phyloP scores from a whole-genome alignment of 2,797 vertebrate genomes.

The Pampus argenteus region DNA sequence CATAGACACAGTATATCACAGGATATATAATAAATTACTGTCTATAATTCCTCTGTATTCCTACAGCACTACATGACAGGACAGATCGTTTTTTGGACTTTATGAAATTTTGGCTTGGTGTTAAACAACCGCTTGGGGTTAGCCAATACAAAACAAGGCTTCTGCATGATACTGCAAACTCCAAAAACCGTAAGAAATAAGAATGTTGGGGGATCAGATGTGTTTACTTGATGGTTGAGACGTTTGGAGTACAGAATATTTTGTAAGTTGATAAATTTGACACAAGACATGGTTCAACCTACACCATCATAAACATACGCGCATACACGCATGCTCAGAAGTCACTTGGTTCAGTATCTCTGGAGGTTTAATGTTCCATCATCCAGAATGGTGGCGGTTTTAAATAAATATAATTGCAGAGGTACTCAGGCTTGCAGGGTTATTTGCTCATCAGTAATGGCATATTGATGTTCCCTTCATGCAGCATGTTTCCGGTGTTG shows the following conservation, averaged over 20 bases:
- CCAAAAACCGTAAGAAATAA: not conserved
- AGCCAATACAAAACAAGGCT: not conserved
- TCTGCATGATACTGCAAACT: not conserved
- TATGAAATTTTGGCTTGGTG: not conserved
- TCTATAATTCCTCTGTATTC: not conserved
- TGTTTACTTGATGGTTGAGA: not conserved
- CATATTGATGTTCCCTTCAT: constrained; percentile 45
- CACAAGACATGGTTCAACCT: not conserved
- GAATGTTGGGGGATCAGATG: not conserved
- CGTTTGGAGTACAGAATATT: constrained; percentile 15
- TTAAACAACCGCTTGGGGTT: not conserved
- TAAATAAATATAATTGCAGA: constrained; percentile 40
- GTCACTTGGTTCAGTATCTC: constrained; percentile 21
- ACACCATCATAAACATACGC: not conserved
- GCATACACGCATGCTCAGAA: not conserved
- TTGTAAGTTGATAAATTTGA: constrained; percentile 9
- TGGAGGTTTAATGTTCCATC: constrained; percentile 53
- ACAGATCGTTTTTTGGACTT: not conserved
- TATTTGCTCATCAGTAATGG: constrained; percentile 48
- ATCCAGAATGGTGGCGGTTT: constrained; percentile 44
- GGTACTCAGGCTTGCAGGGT: constrained; percentile 24
- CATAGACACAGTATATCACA: too few species aligned
- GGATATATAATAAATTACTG: not conserved
- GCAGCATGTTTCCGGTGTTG: constrained; percentile 15
- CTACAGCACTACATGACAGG: not conserved